Base-by-base conservation (phyloP, 64 coral and sea anemone species). In the Actinia equina region DNA sequence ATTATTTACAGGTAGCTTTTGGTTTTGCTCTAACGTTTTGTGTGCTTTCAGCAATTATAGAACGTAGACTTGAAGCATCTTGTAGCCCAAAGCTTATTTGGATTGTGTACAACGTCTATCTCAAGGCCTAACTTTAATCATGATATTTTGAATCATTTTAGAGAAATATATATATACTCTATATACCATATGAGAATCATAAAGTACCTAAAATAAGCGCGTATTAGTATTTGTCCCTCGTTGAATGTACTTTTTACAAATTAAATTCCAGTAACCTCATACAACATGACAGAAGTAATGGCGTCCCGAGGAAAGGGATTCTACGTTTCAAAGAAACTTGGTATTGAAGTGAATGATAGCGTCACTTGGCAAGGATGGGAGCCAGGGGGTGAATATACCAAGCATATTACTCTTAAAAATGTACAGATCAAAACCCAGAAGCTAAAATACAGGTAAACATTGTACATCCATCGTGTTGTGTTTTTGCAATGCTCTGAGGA, bases 311-410 rank as follows among this genome's bases (percentile, higher is more conserved):
- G 69, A 30, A 74, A 74, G 25, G 23, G 22, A 41, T 9, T 13
- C 27, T 74, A 18, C 17, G 25, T 41, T 85, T 54, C 83, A 17
- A 85, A 85, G 52, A 85, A 85, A 85, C 83, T 95, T 86, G 97
- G 97, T 52, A 99, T 99, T 86, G 97, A 99, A 70, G 97, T 95
- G 43, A 87, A 84, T 25, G 91, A 99, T 71, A 91, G 84, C 79
- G 88, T 99, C 11, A 94, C 93, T 43, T 99, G 97, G 97, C 93
- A 99, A 41, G 93, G 97, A 57, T 99, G 97, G 97, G 97, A 99
- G 16, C 97, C 97, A 88, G 97, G 97, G 6, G 97, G 97, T 82
- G 97, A 95, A 88, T 99, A 99, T 56, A 99, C 97, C 11, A 94
- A 99, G 53, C 87, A 99, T 79, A 99, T 99, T 64, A 90, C 88